These are phyloP conservation scores for Litocranius walleri DNA, from an alignment of 2,113 vertebrate genomes.

Conservation along the genomic window DNA sequence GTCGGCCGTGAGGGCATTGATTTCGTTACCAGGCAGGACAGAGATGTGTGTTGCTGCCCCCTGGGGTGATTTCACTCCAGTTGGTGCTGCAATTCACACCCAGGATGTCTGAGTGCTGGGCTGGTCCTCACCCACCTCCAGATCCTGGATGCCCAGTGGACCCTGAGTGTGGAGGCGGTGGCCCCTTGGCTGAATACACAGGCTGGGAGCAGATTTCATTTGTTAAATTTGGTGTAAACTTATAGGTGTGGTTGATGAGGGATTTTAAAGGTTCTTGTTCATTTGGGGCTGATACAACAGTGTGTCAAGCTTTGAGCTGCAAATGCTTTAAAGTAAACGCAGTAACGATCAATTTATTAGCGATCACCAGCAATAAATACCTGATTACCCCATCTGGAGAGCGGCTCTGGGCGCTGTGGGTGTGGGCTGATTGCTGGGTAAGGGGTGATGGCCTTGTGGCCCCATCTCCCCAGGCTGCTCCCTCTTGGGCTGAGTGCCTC, in stretches of 20 bases:
- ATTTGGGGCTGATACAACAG: background rate
- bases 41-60: background rate
- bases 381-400: background rate
- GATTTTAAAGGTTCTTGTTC: background rate
- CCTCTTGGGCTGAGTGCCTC: background rate
- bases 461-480: background rate
- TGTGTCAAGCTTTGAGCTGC: background rate
- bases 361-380: background rate
- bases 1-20: accelerated
- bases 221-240: constrained; percentile 27
- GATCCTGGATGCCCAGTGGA: accelerated
- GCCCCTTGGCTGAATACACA: accelerated
- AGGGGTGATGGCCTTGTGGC: background rate
- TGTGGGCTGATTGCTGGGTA: background rate
- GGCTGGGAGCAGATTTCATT: background rate
- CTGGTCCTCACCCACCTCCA: accelerated
- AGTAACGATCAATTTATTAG: background rate
- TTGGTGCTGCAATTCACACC: background rate
- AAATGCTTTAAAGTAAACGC: background rate
- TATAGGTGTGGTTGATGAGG: background rate
- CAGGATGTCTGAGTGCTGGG: background rate
- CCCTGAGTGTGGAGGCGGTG: accelerated
- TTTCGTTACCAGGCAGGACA: background rate
- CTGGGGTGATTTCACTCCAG: accelerated
- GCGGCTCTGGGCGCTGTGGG: background rate